Conservation (phyloP, 2,888 invertebrate species). For the Ephialtes manifestator region DNA sequence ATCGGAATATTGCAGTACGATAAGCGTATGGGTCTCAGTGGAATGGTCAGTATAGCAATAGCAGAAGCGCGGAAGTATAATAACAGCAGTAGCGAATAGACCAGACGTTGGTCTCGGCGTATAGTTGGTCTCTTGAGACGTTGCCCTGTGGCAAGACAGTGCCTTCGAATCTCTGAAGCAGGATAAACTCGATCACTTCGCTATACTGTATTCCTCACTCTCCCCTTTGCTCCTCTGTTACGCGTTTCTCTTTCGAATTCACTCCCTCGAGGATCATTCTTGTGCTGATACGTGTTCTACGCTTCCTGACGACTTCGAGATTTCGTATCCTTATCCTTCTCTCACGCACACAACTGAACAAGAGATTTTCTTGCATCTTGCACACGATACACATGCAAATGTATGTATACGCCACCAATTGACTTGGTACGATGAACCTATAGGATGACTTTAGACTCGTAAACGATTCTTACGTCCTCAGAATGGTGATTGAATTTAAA, state of each 20-base stretch:
- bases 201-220: neutral
- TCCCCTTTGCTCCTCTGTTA: neutral
- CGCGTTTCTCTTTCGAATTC: neutral
- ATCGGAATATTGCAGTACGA: slow-evolving; percentile 33
- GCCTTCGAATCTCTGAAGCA: slow-evolving; percentile 40
- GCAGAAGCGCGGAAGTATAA: slow-evolving; percentile 26
- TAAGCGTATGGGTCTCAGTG: slow-evolving; percentile 34
- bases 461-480: neutral
- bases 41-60: slow-evolving; percentile 38
- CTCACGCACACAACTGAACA: neutral
- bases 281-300: neutral
- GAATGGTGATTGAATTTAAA: too few species aligned
- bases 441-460: neutral
- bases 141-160: slow-evolving; percentile 39
- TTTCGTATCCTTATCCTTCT: slow-evolving; percentile 4
- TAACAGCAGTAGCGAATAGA: slow-evolving; percentile 40
- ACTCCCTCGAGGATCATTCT: slow-evolving; percentile 39
- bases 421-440: neutral
- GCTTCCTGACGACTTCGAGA: slow-evolving; percentile 13
- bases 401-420: neutral
- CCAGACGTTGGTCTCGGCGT: slow-evolving; percentile 15
- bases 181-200: slow-evolving; percentile 33
- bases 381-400: neutral
- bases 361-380: neutral
- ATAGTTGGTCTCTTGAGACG: slow-evolving; percentile 56